These are phyloP conservation scores for Bryconaethiops microstoma DNA, from an alignment of 2,797 vertebrate species.

Conservation along the genomic window DNA sequence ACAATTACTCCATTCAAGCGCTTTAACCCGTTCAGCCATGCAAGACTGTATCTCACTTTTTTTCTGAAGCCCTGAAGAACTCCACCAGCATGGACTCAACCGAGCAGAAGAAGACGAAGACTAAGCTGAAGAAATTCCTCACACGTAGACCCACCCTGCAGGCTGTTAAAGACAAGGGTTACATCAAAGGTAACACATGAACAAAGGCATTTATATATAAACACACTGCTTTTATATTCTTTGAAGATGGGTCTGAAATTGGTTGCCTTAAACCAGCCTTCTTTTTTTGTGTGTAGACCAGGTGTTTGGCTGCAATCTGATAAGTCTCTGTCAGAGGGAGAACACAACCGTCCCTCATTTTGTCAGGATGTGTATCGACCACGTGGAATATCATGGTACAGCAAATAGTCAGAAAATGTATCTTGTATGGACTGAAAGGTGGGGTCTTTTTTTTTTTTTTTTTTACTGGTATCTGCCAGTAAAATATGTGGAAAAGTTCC, in stretches of 20 bases:
- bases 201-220: too few species aligned
- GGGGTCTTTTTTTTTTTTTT: too few species aligned
- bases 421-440: too few species aligned
- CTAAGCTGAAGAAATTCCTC: conserved; percentile 87
- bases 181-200: conserved; percentile 82
- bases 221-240: too few species aligned
- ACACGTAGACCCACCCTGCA: conserved; percentile 84
- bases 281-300: conserved; percentile 73
- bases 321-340: conserved; percentile 84
- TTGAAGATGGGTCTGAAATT: not conserved
- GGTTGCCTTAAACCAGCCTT: not conserved
- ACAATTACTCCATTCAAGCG: not conserved
- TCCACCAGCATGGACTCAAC: conserved; percentile 78
- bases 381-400: conserved; percentile 84
- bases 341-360: conserved; percentile 83
- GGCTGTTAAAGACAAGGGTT: conserved; percentile 87
- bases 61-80: conserved; percentile 78
- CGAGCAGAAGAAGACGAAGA: conserved; percentile 87
- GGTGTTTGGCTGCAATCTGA: conserved; percentile 85
- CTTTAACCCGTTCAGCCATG: too few species aligned
- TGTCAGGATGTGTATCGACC: conserved; percentile 84
- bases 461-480: too few species aligned
- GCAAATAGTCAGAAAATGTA: conserved; percentile 4
- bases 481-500: too few species aligned
- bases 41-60: too few species aligned